Evolutionary conservation across 2,113 vertebrate species (phyloP).

Genomic region (Prionailurus viverrinus): DNA sequence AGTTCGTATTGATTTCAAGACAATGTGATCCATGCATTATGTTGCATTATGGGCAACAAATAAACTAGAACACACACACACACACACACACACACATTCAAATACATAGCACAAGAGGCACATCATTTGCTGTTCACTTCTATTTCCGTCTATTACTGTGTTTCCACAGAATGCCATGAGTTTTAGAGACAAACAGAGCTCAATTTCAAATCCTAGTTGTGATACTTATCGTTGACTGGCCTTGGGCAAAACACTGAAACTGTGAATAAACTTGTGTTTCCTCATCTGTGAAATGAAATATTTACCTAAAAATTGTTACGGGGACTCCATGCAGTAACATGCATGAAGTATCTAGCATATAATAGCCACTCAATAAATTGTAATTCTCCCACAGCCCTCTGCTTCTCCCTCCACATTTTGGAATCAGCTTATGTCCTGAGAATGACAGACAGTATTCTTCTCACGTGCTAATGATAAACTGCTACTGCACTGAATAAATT

Average conservation of each 20-base stretch:
- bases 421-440: neutral
- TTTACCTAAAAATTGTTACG: conserved; percentile 12
- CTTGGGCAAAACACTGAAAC: neutral
- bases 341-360: neutral
- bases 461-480: conserved; percentile 65
- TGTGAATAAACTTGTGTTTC: neutral
- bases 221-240: neutral
- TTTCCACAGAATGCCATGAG: neutral
- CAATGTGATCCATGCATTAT: neutral
- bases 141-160: neutral
- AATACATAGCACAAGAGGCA: neutral
- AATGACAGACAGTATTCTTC: conserved; percentile 65
- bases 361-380: conserved; percentile 32
- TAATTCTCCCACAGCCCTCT: neutral
- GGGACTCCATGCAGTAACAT: neutral
- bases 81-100: neutral
- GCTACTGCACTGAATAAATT: conserved; percentile 70
- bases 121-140: neutral
- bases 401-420: neutral
- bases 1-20: conserved; percentile 19
- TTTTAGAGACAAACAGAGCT: conserved; percentile 8
- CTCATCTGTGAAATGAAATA: conserved; percentile 35
- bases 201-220: neutral
- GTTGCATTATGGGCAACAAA: neutral
- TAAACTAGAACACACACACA: neutral